Evolutionary conservation across 2,113 vertebrate genomes (phyloP), one percentile per base, ranked within the genome.

Genomic region (Chrysochloris asiatica): DNA sequence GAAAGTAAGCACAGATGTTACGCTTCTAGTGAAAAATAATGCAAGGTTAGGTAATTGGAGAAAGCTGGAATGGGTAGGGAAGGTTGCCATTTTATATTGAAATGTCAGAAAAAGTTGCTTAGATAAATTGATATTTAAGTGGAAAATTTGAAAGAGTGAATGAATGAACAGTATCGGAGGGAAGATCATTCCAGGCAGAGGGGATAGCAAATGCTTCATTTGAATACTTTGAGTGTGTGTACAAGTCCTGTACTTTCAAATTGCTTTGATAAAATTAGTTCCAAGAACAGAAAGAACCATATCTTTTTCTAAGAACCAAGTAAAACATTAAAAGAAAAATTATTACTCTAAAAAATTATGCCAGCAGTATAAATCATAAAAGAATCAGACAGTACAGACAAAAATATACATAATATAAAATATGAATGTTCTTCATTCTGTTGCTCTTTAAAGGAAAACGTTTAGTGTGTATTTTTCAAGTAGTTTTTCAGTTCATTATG

Each of bases 261-360:
- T 91, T 56, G n/a, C 8, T 77, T 94, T 89, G 48, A 88, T 95
- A 30, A 92, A 61, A 89, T n/a, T n/a, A n/a, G 43, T 90, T 16
- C 45, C 73, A 43, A 75, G 56, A 93, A 88, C 24, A 89, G 73
- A 95, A 85, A 67, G 72, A 81, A 93, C 72, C 67, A 10, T 71
- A 52, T 38, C 36, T 63, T 86, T 71, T 94, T 78, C 90, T 79
- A 45, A 50, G 26, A 88, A 90, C 24, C 83, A 91, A 93, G 48
- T 83, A 73, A 85, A 48, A 82, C 41, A 65, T 41, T 88, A 43
- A 22, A 12, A n/a, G n/a, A n/a, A 72, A 73, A 91, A 83, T 88
- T 48, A 69, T 48, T 43, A 43, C 69, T 92, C 89, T 52, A 59
- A 61, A 81, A 73, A 76, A 81, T 93, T 93, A 76, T 43, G 1